Conservation (phyloP, 2,888 invertebrate species). For the Deilephila porcellus region DNA sequence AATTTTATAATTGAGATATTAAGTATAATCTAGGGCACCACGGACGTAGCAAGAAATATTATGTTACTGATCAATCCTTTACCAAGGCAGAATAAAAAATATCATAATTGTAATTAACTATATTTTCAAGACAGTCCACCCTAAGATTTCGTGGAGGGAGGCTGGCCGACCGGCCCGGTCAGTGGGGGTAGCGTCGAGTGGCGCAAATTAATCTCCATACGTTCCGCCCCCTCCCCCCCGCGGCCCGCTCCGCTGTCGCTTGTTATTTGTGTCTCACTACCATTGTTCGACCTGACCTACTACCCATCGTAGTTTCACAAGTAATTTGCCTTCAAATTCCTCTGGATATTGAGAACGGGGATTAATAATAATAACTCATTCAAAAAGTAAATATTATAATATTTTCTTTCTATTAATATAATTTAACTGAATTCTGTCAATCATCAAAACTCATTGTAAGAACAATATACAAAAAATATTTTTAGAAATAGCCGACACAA, state of each 20-base stretch:
- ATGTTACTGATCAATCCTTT: no score
- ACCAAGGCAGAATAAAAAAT: no score
- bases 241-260: constrained; percentile 36
- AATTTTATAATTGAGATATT: no score
- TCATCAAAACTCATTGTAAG: no score
- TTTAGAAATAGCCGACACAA: background rate
- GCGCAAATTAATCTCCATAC: constrained; percentile 77
- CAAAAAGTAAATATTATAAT: no score
- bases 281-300: constrained; percentile 37
- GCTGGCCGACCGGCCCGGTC: constrained; percentile 50
- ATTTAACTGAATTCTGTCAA: no score
- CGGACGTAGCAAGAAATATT: no score
- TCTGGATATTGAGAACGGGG: background rate
- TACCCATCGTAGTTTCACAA: constrained; percentile 17
- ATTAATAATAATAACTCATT: background rate
- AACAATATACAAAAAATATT: no score
- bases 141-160: constrained; percentile 46
- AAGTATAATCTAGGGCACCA: no score
- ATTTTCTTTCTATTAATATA: no score
- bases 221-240: constrained; percentile 47
- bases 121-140: constrained; percentile 42
- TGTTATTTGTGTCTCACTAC: constrained; percentile 51
- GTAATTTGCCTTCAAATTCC: constrained; percentile 12
- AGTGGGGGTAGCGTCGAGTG: constrained; percentile 62
- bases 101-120: background rate